Base-by-base conservation (phyloP, 2,888 invertebrate species). In the Cecidostiba fungosa region DNA sequence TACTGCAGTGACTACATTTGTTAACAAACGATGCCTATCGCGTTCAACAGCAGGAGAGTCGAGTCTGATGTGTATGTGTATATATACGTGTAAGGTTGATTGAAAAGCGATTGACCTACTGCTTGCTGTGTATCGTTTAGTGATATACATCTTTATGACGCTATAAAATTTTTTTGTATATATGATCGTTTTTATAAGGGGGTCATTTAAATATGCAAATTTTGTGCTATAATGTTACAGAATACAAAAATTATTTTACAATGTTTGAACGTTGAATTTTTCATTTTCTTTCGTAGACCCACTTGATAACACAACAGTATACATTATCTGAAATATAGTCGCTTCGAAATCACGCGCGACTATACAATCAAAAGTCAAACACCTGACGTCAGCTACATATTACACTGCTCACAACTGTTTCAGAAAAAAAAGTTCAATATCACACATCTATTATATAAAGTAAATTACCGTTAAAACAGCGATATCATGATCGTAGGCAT, bases 401-500 rank as follows among this genome's bases (percentile, higher is more conserved):
- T 47, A 47, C 5, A 19, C 19, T 4, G 4, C 54, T 4, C n/a
- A 4, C 0, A n/a, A 19, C 54, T 54, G 54, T 12, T 43, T 43
- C 10, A 16, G 6, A 69, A 32, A 69, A 32, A 32, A 66, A 32
- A 69, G n/a, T 0, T 26, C 5, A 32, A 19, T 19, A 66, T 23
- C 5, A 62, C 1, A 66, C 12, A 29, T 66, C 2, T 19, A 32
- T 12, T 32, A 3, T 32, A 3, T 1, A 16, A 69, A 36, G 32
- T 26, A 36, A 50, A 4, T 70, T n/a, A 83, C 77, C 77, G 59
- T 77, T 54, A 77, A 54, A 10, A 72, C 59, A 29, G 83, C 77
- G 0, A 77, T 77, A 72, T 83, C 83, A 39, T 59, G 83, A 77
- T 83, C 70, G 39, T 26, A 59, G 26, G 39, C n/a, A 19, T 70